Conservation (phyloP, 2,888 invertebrate species). For the Trachelus stipa region DNA sequence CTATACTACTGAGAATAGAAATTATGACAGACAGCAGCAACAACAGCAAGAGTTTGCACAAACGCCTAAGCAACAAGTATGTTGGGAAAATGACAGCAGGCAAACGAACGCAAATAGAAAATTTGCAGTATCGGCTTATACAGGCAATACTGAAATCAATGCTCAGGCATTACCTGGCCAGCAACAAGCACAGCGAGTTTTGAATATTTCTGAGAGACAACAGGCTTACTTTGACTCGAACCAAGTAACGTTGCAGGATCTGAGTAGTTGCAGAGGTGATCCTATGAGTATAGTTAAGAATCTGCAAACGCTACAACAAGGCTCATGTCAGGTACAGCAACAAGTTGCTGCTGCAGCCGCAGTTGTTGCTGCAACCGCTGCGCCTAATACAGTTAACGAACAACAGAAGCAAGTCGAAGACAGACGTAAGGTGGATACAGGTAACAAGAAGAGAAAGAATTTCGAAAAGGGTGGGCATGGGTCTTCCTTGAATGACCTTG, state of each 20-base stretch:
- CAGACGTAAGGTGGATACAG: conserved; percentile 55
- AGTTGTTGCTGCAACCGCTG: conserved; percentile 42
- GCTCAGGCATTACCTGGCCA: conserved; percentile 67
- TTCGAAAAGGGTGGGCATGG: conserved; percentile 70
- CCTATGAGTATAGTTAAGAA: conserved; percentile 83
- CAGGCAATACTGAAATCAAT: conserved; percentile 67
- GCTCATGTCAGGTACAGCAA: conserved; percentile 72
- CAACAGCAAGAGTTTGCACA: conserved; percentile 67
- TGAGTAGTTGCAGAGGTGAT: conserved; percentile 80
- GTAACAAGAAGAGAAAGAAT: conserved; percentile 71
- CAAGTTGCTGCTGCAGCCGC: conserved; percentile 57
- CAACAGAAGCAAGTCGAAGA: conserved; percentile 63
- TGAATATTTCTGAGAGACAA: conserved; percentile 71
- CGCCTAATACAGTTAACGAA: conserved; percentile 44
- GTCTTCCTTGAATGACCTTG: conserved; percentile 69
- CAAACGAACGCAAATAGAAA: conserved; percentile 47
- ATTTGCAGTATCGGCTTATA: conserved; percentile 47
- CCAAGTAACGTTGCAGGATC: conserved; percentile 76
- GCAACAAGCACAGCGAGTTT: conserved; percentile 65
- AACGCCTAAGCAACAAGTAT: conserved; percentile 61
- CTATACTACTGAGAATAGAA: conserved; percentile 52
- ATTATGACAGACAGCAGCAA: conserved; percentile 60
- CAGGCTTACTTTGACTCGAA: conserved; percentile 76
- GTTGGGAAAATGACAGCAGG: conserved; percentile 60
- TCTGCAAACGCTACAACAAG: conserved; percentile 72